phyloP scores from a whole-genome alignment of 1,140 invertebrate genomes.

The Andricus grossulariae region DNA sequence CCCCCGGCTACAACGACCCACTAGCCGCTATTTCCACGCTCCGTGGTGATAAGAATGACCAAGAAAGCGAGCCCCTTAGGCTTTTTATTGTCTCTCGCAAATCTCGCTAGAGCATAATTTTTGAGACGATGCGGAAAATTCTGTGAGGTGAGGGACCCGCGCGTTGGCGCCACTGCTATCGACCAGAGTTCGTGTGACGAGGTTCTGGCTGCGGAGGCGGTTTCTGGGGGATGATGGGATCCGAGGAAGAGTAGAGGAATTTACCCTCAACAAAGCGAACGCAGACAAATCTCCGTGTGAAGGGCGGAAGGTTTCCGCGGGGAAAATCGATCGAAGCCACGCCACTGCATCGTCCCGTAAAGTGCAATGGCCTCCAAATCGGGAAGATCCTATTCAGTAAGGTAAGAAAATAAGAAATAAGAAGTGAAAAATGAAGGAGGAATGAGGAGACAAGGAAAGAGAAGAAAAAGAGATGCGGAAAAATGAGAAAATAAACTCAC shows the following conservation, averaged over 20 bases:
- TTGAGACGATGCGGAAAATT: conserved; percentile 8
- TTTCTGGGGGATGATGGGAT: conserved; percentile 32
- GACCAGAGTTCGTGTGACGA: neutral
- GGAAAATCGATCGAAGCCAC: conserved; percentile 67
- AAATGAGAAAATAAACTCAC: neutral
- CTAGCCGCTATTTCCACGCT: conserved; percentile 38
- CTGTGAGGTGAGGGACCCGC: neutral
- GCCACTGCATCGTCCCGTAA: conserved; percentile 55
- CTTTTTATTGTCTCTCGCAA: neutral
- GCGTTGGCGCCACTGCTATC: neutral
- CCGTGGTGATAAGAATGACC: neutral
- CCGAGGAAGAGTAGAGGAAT: conserved; percentile 10
- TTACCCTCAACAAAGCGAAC: conserved; percentile 26
- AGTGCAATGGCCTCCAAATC: conserved; percentile 74
- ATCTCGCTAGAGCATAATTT: neutral
- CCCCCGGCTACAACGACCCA: conserved; percentile 25
- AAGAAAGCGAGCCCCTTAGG: neutral
- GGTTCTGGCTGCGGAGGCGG: conserved; percentile 30
- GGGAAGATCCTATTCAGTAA: conserved; percentile 70
- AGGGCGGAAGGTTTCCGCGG: conserved; percentile 45
- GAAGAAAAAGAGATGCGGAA: neutral
- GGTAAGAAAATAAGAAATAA: conserved; percentile 57
- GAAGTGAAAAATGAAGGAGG: neutral
- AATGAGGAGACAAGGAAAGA: neutral
- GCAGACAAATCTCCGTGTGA: conserved; percentile 33